Conservation (phyloP, 2,888 invertebrate genomes). For the Drosophila greeni region DNA sequence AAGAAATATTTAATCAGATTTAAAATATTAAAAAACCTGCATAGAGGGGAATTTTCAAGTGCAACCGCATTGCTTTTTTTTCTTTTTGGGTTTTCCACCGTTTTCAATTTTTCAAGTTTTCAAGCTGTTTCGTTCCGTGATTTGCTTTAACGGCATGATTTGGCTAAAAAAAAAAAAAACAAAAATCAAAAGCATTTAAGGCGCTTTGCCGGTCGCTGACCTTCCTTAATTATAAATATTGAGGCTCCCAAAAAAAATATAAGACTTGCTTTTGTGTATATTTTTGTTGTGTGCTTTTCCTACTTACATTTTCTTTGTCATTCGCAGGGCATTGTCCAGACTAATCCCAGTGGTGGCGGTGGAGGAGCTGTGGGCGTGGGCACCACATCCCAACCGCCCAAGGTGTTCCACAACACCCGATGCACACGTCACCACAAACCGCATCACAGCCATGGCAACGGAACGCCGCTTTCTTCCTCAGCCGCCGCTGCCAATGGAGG, state of each 20-base stretch:
- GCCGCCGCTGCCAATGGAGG: slow-evolving; percentile 9
- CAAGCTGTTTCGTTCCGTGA: slow-evolving; percentile 53
- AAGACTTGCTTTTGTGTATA: background rate
- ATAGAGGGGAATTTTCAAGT: slow-evolving; percentile 17
- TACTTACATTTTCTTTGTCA: slow-evolving; percentile 20
- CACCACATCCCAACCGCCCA: slow-evolving; percentile 59
- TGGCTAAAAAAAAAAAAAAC: slow-evolving; percentile 53
- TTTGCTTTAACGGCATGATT: slow-evolving; percentile 70
- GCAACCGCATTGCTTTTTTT: slow-evolving; percentile 2
- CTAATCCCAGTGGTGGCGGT: slow-evolving; percentile 56
- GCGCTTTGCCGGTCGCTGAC: slow-evolving; percentile 67
- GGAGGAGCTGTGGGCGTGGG: slow-evolving; percentile 13
- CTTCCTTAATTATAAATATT: slow-evolving; percentile 53
- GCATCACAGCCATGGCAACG: slow-evolving; percentile 67
- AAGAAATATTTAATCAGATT: no score
- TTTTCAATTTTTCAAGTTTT: slow-evolving; percentile 6
- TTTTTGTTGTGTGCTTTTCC: background rate
- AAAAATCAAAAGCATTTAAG: slow-evolving; percentile 51
- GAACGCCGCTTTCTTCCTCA: slow-evolving; percentile 12
- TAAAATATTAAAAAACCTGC: background rate
- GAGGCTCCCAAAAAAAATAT: slow-evolving; percentile 38
- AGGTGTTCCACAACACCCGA: slow-evolving; percentile 77
- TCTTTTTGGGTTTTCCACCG: background rate
- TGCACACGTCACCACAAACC: slow-evolving; percentile 77
- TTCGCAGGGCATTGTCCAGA: slow-evolving; percentile 62